Evolutionary conservation across 2,888 invertebrate species (phyloP).

Genomic region (Ennomos erosarius): DNA sequence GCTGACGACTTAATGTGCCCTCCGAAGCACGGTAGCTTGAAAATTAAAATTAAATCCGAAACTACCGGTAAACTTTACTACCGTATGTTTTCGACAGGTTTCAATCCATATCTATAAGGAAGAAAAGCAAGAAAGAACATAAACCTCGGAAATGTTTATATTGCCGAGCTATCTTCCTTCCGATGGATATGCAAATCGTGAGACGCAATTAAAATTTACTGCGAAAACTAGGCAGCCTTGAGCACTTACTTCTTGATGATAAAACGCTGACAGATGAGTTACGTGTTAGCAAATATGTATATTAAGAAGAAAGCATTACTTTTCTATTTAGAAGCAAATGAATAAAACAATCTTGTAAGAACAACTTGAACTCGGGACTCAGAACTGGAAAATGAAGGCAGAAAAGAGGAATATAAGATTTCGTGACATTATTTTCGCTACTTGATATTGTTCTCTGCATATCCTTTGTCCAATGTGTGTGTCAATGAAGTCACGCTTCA

Average conservation of each 20-base stretch:
- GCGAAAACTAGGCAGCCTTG: conserved; percentile 26
- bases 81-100: conserved; percentile 4
- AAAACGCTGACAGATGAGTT: conserved; percentile 10
- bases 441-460: too few relatives aligned
- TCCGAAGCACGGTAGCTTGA: too few relatives aligned
- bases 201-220: conserved; percentile 37
- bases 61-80: neutral
- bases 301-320: neutral
- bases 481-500: too few relatives aligned
- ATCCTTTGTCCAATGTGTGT: too few relatives aligned
- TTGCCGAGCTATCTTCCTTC: conserved; percentile 28
- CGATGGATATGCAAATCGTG: conserved; percentile 39
- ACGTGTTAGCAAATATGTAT: neutral
- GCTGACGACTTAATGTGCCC: too few relatives aligned
- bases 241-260: conserved; percentile 10
- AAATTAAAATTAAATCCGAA: too few relatives aligned
- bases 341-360: too few relatives aligned
- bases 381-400: too few relatives aligned
- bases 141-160: conserved; percentile 36
- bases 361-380: too few relatives aligned
- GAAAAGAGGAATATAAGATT: too few relatives aligned
- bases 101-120: conserved; percentile 24
- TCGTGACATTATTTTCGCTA: too few relatives aligned
- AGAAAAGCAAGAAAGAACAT: conserved; percentile 31
- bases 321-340: neutral